phyloP scores from a whole-genome alignment of 2,888 invertebrate species.

The Ochropleura plecta region DNA sequence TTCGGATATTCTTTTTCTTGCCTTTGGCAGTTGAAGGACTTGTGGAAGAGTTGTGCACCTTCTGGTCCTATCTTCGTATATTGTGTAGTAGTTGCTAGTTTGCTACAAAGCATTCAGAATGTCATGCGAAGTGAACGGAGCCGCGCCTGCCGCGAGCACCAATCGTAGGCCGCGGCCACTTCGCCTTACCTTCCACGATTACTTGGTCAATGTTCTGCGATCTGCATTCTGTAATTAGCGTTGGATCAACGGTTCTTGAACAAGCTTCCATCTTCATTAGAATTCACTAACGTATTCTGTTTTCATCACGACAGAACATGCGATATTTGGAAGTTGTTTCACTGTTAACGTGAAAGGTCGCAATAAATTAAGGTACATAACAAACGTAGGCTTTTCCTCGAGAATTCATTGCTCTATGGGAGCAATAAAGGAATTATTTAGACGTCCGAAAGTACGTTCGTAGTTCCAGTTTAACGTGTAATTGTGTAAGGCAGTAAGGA shows the following conservation, averaged over 20 bases:
- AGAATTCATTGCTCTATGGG: constrained; percentile 43
- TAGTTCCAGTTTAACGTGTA: constrained; percentile 27
- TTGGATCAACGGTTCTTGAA: constrained; percentile 47
- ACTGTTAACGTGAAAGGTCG: constrained; percentile 28
- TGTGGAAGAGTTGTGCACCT: constrained; percentile 14
- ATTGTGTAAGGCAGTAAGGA: constrained; percentile 21
- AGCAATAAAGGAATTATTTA: constrained; percentile 49
- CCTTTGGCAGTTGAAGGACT: neutral
- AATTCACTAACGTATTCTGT: constrained; percentile 21
- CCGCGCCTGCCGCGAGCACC: constrained; percentile 73
- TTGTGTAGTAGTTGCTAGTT: constrained; percentile 8
- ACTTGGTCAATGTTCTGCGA: constrained; percentile 66
- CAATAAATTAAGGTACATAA: constrained; percentile 36
- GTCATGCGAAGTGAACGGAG: constrained; percentile 71
- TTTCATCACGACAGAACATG: constrained; percentile 28
- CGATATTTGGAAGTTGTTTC: constrained; percentile 30
- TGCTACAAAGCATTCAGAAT: constrained; percentile 48
- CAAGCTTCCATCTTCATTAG: constrained; percentile 38
- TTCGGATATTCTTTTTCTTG: neutral
- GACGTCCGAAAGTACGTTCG: constrained; percentile 3
- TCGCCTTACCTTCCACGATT: constrained; percentile 55
- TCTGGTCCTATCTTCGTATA: constrained; percentile 16
- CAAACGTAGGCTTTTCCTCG: constrained; percentile 29
- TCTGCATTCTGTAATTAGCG: constrained; percentile 58
- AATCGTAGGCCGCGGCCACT: constrained; percentile 60